Evolutionary conservation across 2,113 vertebrate genomes (phyloP).

Genomic region (Rhinopomastus cyanomelas): DNA sequence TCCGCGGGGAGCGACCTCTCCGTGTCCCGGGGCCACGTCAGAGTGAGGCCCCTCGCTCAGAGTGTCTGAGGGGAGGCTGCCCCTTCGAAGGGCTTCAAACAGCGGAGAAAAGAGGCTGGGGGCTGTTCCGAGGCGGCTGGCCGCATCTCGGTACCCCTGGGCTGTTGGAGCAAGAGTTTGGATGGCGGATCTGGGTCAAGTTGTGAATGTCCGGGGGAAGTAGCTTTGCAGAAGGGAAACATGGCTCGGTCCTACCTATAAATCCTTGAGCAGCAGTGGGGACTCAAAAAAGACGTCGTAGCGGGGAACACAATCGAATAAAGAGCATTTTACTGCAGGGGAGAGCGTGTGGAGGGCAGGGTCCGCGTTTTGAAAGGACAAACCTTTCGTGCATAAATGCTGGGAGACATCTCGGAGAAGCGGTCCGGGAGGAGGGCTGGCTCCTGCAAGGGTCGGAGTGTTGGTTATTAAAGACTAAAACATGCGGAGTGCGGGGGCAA

Average conservation of each 20-base stretch:
- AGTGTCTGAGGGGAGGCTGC: too few species aligned
- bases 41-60: background rate
- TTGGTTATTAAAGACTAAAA: background rate
- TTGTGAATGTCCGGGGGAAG: background rate
- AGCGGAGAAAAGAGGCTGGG: rapidly evolving
- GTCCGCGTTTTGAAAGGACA: background rate
- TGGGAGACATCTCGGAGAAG: background rate
- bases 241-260: background rate
- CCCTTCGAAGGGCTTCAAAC: background rate
- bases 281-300: background rate
- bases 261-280: background rate
- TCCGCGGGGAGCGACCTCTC: too few species aligned
- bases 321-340: background rate
- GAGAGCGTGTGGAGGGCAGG: background rate
- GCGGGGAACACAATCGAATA: background rate
- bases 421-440: background rate
- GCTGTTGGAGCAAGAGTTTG: background rate
- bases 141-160: background rate
- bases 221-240: background rate
- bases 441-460: background rate
- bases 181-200: background rate
- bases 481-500: background rate
- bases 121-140: rapidly evolving
- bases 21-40: too few species aligned
- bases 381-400: background rate